A percentile compares a stretch with the other conserved stretches of the same genome.
Conservation (phyloP, 2,113 vertebrate species). For the Sinocyclocheilus rhinocerous region DNA sequence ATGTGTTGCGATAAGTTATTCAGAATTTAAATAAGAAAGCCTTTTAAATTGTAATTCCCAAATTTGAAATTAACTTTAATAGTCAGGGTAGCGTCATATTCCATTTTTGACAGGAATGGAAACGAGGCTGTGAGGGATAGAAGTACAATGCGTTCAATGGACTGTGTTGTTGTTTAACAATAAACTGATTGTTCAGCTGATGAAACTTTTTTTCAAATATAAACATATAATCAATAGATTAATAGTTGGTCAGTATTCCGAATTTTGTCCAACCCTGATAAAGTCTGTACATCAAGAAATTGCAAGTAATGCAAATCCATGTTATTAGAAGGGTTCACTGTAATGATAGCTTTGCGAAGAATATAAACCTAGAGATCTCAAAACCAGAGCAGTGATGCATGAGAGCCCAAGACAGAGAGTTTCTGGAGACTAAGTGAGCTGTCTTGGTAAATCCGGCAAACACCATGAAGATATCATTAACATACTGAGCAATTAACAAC, state of each 20-base stretch:
- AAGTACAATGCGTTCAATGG: no score
- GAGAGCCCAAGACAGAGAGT: neutral
- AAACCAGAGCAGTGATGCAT: neutral
- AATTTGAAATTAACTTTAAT: neutral
- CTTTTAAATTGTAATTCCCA: neutral
- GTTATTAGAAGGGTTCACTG: neutral
- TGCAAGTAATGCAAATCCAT: no score
- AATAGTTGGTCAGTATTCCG: neutral
- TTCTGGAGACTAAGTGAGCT: slow-evolving; percentile 15
- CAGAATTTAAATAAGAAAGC: neutral
- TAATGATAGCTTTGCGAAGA: neutral
- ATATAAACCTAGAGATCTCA: neutral
- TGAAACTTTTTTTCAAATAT: no score
- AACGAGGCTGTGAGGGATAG: no score
- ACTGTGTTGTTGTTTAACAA: no score
- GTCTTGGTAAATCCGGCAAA: neutral
- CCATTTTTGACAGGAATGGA: neutral
- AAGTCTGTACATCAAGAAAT: no score
- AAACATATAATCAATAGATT: neutral
- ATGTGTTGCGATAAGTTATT: neutral
- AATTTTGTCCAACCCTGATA: no score
- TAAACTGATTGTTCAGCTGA: no score
- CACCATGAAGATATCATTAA: slow-evolving; percentile 38
- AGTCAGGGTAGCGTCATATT: neutral
- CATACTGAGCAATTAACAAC: slow-evolving; percentile 51